phyloP scores from a whole-genome alignment of 2,797 vertebrate genomes.

The Mallotus villosus region DNA sequence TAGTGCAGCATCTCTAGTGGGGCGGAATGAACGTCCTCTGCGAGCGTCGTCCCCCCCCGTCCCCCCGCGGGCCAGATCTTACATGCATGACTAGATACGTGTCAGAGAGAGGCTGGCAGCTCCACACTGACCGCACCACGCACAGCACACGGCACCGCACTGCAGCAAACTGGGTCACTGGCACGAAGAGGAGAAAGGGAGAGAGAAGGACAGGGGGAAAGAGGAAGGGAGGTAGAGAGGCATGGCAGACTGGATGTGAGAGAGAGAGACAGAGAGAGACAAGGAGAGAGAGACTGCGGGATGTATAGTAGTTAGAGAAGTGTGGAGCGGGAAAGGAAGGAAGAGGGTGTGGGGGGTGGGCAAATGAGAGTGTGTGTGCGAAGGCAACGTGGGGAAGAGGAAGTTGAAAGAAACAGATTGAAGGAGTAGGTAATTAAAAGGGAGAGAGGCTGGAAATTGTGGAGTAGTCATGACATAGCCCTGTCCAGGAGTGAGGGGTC shows the following conservation, averaged over 20 bases:
- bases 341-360: constrained; percentile 10
- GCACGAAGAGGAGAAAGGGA: constrained; percentile 20
- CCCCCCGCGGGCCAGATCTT: constrained; percentile 26
- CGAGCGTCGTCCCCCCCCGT: constrained; percentile 13
- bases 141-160: constrained; percentile 3
- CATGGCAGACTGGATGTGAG: background rate
- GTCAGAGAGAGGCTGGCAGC: constrained; percentile 19
- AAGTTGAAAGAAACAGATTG: background rate
- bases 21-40: constrained; percentile 23
- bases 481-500: background rate
- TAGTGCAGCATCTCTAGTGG: background rate
- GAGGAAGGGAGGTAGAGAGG: background rate
- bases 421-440: background rate
- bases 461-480: background rate
- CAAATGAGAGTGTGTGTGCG: constrained; percentile 9
- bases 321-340: background rate
- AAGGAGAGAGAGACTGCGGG: constrained; percentile 18
- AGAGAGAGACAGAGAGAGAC: constrained; percentile 3
- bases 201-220: background rate
- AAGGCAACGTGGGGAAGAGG: background rate
- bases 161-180: constrained; percentile 47
- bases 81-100: constrained; percentile 42
- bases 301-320: background rate
- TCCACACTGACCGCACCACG: background rate
- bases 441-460: background rate